Evolutionary conservation across 2,797 vertebrate species (phyloP).

Genomic region (Moxostoma hubbsi): DNA sequence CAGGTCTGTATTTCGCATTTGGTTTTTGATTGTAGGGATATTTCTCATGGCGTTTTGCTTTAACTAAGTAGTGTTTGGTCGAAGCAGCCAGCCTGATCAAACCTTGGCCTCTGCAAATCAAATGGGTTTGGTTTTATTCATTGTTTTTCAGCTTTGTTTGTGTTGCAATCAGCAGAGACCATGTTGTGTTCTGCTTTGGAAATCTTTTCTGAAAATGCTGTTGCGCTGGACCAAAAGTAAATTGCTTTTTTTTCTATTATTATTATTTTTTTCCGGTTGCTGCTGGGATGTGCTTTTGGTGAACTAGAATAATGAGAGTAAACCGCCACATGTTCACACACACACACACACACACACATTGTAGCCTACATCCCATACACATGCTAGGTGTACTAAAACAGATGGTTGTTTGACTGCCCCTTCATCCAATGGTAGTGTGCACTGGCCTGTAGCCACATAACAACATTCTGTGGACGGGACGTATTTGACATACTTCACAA

Average conservation of each 20-base stretch:
- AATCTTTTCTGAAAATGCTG: slow-evolving; percentile 61
- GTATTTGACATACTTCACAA: background rate
- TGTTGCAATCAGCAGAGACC: slow-evolving; percentile 71
- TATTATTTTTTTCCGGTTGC: slow-evolving; percentile 32
- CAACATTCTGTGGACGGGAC: background rate
- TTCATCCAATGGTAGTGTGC: background rate
- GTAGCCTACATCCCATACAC: slow-evolving; percentile 16
- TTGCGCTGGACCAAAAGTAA: slow-evolving; percentile 67
- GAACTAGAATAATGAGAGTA: slow-evolving; percentile 50
- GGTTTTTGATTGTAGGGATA: slow-evolving; percentile 48
- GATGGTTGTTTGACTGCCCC: slow-evolving; percentile 13
- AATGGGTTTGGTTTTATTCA: slow-evolving; percentile 73
- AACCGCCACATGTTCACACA: slow-evolving; percentile 22
- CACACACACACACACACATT: slow-evolving; percentile 13
- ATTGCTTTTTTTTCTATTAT: slow-evolving; percentile 66
- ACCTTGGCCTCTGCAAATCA: slow-evolving; percentile 63
- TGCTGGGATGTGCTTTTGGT: slow-evolving; percentile 46
- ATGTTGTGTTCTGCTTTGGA: slow-evolving; percentile 64
- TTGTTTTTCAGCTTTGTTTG: slow-evolving; percentile 76
- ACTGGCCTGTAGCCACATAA: slow-evolving; percentile 4
- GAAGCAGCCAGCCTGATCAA: slow-evolving; percentile 64
- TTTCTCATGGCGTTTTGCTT: slow-evolving; percentile 60
- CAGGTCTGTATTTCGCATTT: slow-evolving; percentile 51
- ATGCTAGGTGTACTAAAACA: slow-evolving; percentile 26
- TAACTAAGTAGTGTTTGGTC: slow-evolving; percentile 56